Conservation (phyloP, 2,113 vertebrate genomes). For the Zingel zingel region DNA sequence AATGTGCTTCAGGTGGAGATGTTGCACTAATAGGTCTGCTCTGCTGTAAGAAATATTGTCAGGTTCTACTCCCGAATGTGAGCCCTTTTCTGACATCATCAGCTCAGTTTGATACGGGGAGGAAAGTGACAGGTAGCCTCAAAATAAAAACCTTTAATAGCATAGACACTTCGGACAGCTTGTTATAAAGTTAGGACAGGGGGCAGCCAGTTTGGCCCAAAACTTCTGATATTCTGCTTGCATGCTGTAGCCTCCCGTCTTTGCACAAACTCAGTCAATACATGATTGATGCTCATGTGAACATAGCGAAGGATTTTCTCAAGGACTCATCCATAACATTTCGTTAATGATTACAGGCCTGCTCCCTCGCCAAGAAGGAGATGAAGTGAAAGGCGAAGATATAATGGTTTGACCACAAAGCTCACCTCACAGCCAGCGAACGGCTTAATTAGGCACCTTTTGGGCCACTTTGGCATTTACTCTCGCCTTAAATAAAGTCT, state of each 20-base stretch:
- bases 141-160: neutral
- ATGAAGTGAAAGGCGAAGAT: constrained; percentile 47
- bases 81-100: neutral
- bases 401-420: constrained; percentile 47
- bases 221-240: constrained; percentile 29
- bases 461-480: constrained; percentile 56
- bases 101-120: neutral
- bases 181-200: constrained; percentile 33
- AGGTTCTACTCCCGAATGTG: neutral
- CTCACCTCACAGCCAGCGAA: constrained; percentile 36
- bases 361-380: constrained; percentile 27
- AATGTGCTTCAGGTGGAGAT: neutral
- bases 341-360: constrained; percentile 55
- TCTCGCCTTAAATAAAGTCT: constrained; percentile 53
- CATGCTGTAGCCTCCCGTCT: constrained; percentile 13
- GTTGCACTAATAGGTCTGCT: neutral
- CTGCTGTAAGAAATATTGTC: neutral
- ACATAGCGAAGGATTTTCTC: constrained; percentile 49
- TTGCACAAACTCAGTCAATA: constrained; percentile 49
- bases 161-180: constrained; percentile 4
- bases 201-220: neutral
- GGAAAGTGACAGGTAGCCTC: constrained; percentile 7
- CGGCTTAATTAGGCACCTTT: constrained; percentile 57
- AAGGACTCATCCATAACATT: constrained; percentile 63
- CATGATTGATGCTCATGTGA: constrained; percentile 52